Evolutionary conservation across 2,113 vertebrate genomes (phyloP).

Genomic region (Cebidichthys violaceus): DNA sequence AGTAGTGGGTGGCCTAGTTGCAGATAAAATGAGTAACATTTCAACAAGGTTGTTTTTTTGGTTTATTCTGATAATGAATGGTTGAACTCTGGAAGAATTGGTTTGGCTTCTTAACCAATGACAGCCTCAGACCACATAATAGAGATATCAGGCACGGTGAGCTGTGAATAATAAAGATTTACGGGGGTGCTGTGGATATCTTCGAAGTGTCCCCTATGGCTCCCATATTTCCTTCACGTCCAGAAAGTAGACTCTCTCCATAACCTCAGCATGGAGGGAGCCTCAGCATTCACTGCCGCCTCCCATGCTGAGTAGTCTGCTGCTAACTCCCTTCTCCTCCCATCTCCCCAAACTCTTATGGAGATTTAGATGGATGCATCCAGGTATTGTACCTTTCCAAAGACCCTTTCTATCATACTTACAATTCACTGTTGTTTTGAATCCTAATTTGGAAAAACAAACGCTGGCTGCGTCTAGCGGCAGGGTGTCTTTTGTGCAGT

Average conservation of each 20-base stretch:
- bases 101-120: constrained; percentile 47
- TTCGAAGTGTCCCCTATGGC: constrained; percentile 38
- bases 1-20: constrained; percentile 54
- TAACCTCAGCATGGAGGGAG: constrained; percentile 45
- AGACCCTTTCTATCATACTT: constrained; percentile 50
- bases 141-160: constrained; percentile 61
- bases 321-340: constrained; percentile 41
- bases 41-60: constrained; percentile 26
- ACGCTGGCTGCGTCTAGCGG: neutral
- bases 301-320: constrained; percentile 38
- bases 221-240: constrained; percentile 56
- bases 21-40: constrained; percentile 35
- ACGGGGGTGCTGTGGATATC: constrained; percentile 39
- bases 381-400: constrained; percentile 46
- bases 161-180: constrained; percentile 68
- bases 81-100: constrained; percentile 25
- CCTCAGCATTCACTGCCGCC: constrained; percentile 48
- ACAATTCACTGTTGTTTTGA: constrained; percentile 51
- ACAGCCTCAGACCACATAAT: constrained; percentile 46
- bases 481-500: neutral
- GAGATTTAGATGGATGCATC: constrained; percentile 59
- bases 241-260: constrained; percentile 43
- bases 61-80: constrained; percentile 42
- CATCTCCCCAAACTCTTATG: constrained; percentile 36
- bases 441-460: constrained; percentile 55